Base-by-base conservation (phyloP, 2,113 vertebrate species). In the Myanophis thanlyinensis region DNA sequence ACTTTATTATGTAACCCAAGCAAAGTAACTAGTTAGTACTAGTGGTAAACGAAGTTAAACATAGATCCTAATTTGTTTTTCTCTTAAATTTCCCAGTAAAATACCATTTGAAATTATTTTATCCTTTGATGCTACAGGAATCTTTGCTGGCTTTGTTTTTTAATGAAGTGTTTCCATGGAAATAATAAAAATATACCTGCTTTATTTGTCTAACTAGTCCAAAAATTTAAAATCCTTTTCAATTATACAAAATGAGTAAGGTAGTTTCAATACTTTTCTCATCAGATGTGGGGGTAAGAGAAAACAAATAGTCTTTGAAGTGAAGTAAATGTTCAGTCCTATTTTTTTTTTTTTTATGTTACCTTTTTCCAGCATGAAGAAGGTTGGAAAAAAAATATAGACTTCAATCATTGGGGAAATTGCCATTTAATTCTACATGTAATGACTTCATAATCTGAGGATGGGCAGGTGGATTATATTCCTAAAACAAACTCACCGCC, bases 21-120 rank as follows among this genome's bases (percentile, higher is more conserved):
- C 0, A 2, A 0, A 84, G 35, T 53, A 94, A 1, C 13, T 62
- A 11, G 27, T 20, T 80, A 11, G 23, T 20, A n/a, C 93, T 48
- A 40, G 30, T 84, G 47, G 87, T 88, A 86, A 95, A 94, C 89
- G 93, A 90, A 86, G 40, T 89, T 85, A 35, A n/a, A 93, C 49
- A 59, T 13, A 59, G 90, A 94, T 93, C 92, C 27, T 86, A 59
- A 27, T 49, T 25, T 46, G 52, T 73, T 90, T 90, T 91, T 53
- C n/a, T 88, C 92, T 35, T 12, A 48, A n/a, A 40, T 25, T 51
- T 73, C 40, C 47, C 47, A 90, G 30, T 48, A 89, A 56, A 89
- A 48, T 62, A 89, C 25, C 5, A 53, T 18, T 47, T 35, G 9
- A 47, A 30, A 89, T 30, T 3, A 56, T 54, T 23, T 54, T 56